Base-by-base conservation (phyloP, 2,888 invertebrate genomes). In the Orthosia gothica region DNA sequence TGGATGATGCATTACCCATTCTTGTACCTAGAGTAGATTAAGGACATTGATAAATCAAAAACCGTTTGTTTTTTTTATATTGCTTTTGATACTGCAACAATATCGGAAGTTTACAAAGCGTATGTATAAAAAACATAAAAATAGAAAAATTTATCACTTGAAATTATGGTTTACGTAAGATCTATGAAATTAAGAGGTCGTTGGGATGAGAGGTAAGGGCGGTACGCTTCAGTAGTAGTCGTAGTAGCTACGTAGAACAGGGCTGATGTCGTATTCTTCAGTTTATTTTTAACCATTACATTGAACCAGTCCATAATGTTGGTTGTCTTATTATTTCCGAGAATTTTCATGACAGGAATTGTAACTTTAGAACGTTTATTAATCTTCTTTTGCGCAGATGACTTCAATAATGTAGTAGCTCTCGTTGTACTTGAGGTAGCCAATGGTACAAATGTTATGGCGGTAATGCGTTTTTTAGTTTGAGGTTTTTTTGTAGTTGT, bases 261-360 rank as follows among this genome's bases (percentile, higher is more conserved):
- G 84, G 74, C n/a, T 84, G 74, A 82, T 40, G 87, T 75, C 15
- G 76, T 82, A 40, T 88, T 80, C 66, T 82, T 87, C 3, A 91
- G 65, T 74, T 85, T 89, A n/a, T 83, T 76, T 71, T 83, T 85
- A 23, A 91, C 75, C 63, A 87, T 83, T 66, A 83, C 79, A 49
- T 90, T 90, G 66, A 94, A 94, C 94, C 94, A 94, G 16, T 92
- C 89, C 90, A 94, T 91, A 12, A 86, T 88, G 72, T 87, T 88
- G 0, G 91, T 90, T 16, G 88, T 68, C 65, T 76, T 76, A 49
- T 79, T 78, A 57, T 79, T 77, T 54, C 54, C 70, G 50, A 52
- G 52, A 32, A 66, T 18, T 61, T 65, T 70, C 13, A 62, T 20
- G 26, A 64, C 70, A 52, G 20, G 11, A 20, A 32, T 49, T 59